A percentile compares a stretch with the other conserved stretches of the same genome.
These are phyloP conservation scores for Helarctos malayanus DNA, from an alignment of 2,797 vertebrate species.

Conservation along the genomic window DNA sequence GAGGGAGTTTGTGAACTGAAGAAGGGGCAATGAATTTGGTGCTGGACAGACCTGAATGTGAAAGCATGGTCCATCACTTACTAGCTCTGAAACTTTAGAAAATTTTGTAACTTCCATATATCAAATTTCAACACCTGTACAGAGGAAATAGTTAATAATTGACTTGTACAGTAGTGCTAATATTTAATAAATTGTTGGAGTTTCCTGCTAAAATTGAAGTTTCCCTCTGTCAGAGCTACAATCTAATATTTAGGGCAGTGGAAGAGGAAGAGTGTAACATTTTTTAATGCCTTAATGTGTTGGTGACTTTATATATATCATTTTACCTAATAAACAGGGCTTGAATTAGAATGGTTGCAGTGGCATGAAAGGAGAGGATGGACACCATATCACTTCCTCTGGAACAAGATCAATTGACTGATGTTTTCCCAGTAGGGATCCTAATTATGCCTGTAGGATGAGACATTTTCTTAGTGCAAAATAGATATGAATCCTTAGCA, in stretches of 20 bases:
- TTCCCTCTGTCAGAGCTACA: not conserved
- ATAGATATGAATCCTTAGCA: not conserved
- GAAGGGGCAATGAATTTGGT: not conserved
- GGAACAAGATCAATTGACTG: not conserved
- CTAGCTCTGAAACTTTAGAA: not conserved
- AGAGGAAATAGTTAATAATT: not conserved
- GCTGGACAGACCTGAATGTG: not conserved
- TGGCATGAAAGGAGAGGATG: not conserved
- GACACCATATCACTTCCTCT: not conserved
- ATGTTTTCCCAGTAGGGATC: not conserved
- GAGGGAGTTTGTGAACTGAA: not conserved
- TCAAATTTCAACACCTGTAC: not conserved
- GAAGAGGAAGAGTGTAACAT: not conserved
- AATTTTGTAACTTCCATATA: not conserved
- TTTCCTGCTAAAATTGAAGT: not conserved
- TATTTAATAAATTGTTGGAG: not conserved
- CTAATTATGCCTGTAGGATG: not conserved
- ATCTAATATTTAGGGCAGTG: not conserved
- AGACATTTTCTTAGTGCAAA: not conserved
- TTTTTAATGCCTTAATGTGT: not conserved
- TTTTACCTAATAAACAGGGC: not conserved
- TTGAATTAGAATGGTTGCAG: not conserved
- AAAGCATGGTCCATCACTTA: not conserved
- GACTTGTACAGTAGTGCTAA: not conserved
- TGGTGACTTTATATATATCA: not conserved